Conservation (phyloP, 2,888 invertebrate species). For the Conistra vaccinii region DNA sequence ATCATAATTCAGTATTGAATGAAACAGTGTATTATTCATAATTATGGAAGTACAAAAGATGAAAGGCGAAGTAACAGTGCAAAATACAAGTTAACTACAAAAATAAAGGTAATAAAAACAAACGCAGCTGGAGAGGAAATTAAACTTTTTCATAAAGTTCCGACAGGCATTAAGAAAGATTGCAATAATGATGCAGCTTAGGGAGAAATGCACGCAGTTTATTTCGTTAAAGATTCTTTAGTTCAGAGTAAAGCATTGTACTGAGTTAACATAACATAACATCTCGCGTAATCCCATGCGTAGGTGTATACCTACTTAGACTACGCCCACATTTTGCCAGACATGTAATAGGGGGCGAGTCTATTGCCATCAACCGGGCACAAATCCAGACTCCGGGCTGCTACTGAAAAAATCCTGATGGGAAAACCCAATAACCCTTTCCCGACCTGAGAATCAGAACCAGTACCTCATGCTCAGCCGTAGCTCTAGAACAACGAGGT, state of each 20-base stretch:
- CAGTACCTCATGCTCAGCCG: too few relatives aligned
- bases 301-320: not conserved
- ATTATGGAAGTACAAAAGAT: constrained; percentile 18
- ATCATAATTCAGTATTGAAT: constrained; percentile 51
- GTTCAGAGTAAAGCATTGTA: constrained; percentile 1
- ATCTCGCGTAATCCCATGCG: too few relatives aligned
- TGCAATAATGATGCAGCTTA: constrained; percentile 12
- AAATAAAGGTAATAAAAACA: constrained; percentile 25
- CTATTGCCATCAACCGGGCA: too few relatives aligned
- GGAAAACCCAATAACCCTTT: too few relatives aligned
- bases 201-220: not conserved
- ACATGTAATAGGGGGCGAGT: too few relatives aligned
- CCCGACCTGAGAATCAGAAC: too few relatives aligned
- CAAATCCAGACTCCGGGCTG: too few relatives aligned
- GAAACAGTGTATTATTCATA: constrained; percentile 1
- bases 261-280: too few relatives aligned
- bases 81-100: constrained; percentile 13
- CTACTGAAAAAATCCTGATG: too few relatives aligned
- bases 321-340: too few relatives aligned
- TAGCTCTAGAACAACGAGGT: too few relatives aligned
- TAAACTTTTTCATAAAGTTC: constrained; percentile 39
- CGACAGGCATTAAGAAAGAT: constrained; percentile 25
- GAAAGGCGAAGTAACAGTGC: constrained; percentile 10
- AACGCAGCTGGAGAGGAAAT: constrained; percentile 36
- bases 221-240: not conserved